Evolutionary conservation across 2,797 vertebrate genomes (phyloP), one percentile per base, ranked within the genome.

Genomic region (Coilia nasus): DNA sequence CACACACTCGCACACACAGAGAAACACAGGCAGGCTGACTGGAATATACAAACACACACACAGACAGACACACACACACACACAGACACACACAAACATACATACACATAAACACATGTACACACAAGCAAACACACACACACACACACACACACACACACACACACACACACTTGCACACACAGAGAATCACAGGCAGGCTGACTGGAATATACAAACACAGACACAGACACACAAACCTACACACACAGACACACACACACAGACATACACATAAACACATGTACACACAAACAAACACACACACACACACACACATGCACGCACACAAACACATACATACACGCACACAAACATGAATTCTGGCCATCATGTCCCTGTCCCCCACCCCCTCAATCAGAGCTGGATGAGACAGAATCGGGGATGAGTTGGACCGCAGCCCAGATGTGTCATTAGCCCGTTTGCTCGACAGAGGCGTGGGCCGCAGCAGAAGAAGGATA

Each of bases 281-380:
- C 50, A 44, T 87, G 81, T 59, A 54, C 67, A 88, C 88, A 41
- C 23, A 60, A 3, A 41, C 47, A 54, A 21, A 41, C 6, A 83
- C 31, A 82, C 81, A 44, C 90, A 89, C 90, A 91, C 86, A 54
- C 50, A 54, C 50, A 54, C 50, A 54, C 50, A 54, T 7, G 9
- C 50, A 54, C 2, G 9, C 50, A 54, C 50, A 54, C 2, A 54
- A 2, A 54, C 50, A 54, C 50, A 54, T 6, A 54, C 50, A 54
- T 6, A 54, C 50, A 54, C 50, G 1, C 50, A 54, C 7, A 54
- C 50, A 54, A 1, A 2, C 50, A 54, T 14, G 12, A 2, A 54
- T 41, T 41, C 35, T 41, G 35, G 35, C 35, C 35, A 41, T 41
- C 2, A 41, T 41, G 35, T 5, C 5, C 35, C 35, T 41, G 35